Conservation (phyloP, 2,113 vertebrate genomes). For the Anthoscopus minutus region DNA sequence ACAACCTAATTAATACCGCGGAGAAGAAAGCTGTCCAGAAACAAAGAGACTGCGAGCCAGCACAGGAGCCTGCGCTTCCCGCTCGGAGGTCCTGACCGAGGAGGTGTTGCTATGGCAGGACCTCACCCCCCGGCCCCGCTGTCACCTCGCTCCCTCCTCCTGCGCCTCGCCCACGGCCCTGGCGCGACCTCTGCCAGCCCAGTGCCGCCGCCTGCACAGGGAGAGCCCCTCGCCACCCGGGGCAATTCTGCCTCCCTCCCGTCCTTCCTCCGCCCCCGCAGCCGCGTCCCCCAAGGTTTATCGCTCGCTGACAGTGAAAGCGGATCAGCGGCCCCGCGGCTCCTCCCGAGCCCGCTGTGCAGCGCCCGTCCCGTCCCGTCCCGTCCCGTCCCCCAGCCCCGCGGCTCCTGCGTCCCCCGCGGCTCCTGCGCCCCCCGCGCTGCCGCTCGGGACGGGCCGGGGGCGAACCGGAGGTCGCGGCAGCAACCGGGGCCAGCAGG, state of each 20-base stretch:
- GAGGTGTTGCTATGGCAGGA: not conserved
- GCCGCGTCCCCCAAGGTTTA: not conserved
- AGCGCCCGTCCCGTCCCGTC: not conserved
- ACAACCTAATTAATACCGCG: not conserved
- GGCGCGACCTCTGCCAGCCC: not conserved
- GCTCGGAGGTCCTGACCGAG: not conserved
- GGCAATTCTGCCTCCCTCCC: not conserved
- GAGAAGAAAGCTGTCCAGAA: not conserved
- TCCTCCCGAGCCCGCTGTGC: not conserved
- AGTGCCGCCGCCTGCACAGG: not conserved
- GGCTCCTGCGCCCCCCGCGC: rapidly evolving
- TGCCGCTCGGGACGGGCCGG: too few relatives aligned
- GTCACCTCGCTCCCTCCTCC: not conserved
- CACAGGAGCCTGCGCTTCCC: not conserved
- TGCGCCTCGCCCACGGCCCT: not conserved
- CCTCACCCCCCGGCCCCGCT: not conserved
- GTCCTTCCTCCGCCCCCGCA: not conserved
- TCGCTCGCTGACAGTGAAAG: not conserved
- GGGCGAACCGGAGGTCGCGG: rapidly evolving
- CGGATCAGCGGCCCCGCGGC: not conserved
- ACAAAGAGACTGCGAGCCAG: not conserved
- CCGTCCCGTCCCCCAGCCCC: too few relatives aligned
- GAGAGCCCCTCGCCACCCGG: not conserved
- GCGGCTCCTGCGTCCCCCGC: rapidly evolving
- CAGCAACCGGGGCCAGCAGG: not conserved